Percentiles rank a stretch among this genome's conserved stretches.
These are phyloP conservation scores for Latrodectus elegans DNA, from an alignment of 2,888 invertebrate species.

Conservation along the genomic window DNA sequence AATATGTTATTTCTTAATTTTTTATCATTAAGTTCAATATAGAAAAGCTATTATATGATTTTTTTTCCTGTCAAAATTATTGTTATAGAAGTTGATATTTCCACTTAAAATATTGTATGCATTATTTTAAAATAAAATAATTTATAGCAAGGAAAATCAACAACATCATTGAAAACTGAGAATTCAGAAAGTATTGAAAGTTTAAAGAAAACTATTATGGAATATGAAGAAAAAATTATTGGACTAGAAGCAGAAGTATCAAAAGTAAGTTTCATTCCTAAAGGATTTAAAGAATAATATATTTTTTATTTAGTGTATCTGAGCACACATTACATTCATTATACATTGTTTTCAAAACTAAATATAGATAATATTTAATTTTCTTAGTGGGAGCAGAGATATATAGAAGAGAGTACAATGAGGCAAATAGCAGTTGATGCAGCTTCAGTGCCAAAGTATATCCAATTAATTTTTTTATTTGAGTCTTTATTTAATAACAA, in stretches of 20 bases:
- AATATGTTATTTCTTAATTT: no score
- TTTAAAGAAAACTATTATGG: constrained; percentile 80
- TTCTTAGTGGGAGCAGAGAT: constrained; percentile 85
- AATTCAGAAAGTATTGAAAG: constrained; percentile 59
- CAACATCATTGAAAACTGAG: constrained; percentile 31
- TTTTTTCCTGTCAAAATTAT: no score
- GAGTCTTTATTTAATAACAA: no score
- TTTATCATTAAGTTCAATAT: no score
- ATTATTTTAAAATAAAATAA: not conserved
- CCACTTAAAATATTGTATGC: no score
- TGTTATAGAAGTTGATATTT: no score
- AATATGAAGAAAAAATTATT: constrained; percentile 84
- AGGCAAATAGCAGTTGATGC: constrained; percentile 88
- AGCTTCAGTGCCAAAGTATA: constrained; percentile 83
- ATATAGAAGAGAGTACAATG: constrained; percentile 86
- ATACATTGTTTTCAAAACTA: not conserved
- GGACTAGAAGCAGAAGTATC: constrained; percentile 86
- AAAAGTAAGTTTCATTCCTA: constrained; percentile 75
- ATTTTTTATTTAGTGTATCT: not conserved
- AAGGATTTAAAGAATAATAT: not conserved
- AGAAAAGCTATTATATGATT: no score
- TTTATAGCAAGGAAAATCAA: constrained; percentile 56
- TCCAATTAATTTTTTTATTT: constrained; percentile 25
- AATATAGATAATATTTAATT: not conserved
- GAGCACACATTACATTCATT: not conserved